Base-by-base conservation (phyloP, 2,113 vertebrate species). In the Oenanthe oenanthe region DNA sequence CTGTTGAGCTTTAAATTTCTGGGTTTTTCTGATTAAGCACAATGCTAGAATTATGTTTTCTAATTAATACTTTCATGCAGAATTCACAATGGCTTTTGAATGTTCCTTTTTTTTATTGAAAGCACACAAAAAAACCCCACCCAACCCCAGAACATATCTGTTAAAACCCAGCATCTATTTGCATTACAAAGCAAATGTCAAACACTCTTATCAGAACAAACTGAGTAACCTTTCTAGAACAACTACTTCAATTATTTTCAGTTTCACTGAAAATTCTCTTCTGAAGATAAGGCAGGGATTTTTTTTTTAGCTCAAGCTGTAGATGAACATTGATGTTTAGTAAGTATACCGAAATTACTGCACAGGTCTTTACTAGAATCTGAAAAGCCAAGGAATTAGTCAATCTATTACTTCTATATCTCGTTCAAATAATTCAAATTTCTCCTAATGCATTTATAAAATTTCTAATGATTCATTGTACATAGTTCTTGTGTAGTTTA, bases 1-100 rank as follows among this genome's bases (percentile, higher is more conserved):
- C 88, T 93, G 47, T 89, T 63, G 54, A 84, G 58, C 67, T 97
- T 96, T 96, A 96, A 96, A 95, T 96, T 96, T 92, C 92, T 92
- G 42, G 0, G 13, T 89, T 78, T 95, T 93, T 94, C 96, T 92
- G 81, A 97, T 96, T 94, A 95, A 73, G 65, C 80, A 96, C 40
- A 83, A 95, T 48, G 61, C 57, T 88, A 89, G 71, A 62, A 85
- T 85, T 96, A 65, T 68, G 92, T 96, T 89, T 86, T 85, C 84
- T 93, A 97, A 94, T 87, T 91, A 93, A 80, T 84, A 94, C 60
- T 88, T 91, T 86, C 66, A 56, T 66, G 80, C 70, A 92, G 48
- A 96, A 92, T 31, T 94, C 62, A 93, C 84, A 80, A 73, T 84
- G 81, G 60, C 72, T 95, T 90, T 94, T 94, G 71, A 67, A 90